These are phyloP conservation scores for Hemicordylus capensis DNA, from an alignment of 2,113 vertebrate genomes.

Conservation along the genomic window DNA sequence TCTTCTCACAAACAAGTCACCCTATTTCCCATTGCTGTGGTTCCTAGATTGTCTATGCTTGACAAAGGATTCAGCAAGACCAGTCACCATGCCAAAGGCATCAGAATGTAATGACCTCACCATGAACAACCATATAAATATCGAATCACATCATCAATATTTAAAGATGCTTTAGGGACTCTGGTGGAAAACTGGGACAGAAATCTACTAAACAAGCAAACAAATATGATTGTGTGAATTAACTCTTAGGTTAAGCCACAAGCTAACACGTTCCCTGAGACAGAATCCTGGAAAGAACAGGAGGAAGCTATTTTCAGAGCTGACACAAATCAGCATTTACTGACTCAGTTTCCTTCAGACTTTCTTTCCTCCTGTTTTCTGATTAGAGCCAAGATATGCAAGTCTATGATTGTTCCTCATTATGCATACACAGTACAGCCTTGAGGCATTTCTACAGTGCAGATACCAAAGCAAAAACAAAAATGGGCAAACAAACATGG, in stretches of 20 bases:
- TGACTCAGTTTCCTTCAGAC: not conserved
- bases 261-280: not conserved
- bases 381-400: not conserved
- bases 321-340: not conserved
- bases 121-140: not conserved
- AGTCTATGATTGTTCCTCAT: conserved; percentile 6
- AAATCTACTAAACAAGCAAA: no score
- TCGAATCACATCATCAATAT: no score
- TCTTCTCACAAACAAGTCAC: not conserved
- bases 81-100: not conserved
- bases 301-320: not conserved
- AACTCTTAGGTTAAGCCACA: not conserved
- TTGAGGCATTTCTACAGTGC: not conserved
- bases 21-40: not conserved
- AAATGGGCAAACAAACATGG: not conserved
- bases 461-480: not conserved
- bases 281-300: not conserved
- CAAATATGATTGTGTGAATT: not conserved
- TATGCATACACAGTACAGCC: not conserved
- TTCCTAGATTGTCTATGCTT: not conserved
- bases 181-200: no score
- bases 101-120: not conserved
- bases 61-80: conserved; percentile 11
- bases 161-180: no score
- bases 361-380: not conserved